Base-by-base conservation (phyloP, 1,140 invertebrate genomes). In the Orchesella cincta region DNA sequence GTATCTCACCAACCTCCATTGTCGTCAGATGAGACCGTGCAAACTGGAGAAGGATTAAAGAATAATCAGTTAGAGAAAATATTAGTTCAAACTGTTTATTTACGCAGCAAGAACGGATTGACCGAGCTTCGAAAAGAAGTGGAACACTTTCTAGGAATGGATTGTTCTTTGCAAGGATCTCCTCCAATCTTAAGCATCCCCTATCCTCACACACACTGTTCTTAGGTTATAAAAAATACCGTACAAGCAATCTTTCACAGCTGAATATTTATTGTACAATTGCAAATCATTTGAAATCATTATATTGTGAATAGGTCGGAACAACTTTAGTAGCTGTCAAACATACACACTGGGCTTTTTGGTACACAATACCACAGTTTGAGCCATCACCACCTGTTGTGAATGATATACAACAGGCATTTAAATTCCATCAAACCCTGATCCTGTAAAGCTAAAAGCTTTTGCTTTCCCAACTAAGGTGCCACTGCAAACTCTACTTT, bases 41-140 rank as follows among this genome's bases (percentile, higher is more conserved):
- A 78, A 76, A 78, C 79, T 28, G 62, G 36, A 8, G 75, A 82
- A 76, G 79, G 78, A 5, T 52, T 82, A 2, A 78, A 72, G 57
- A 75, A 54, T 16, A 80, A 80, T 74, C 81, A 82, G n/a, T 46
- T 77, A 52, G 67, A 81, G 57, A 82, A 76, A 74, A 87, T 98
- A 62, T 87, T 99, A n/a, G 95, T 98, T n/a, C 94, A 98, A 83
- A 98, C 96, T 0, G 96, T 98, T 83, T 96, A 98, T 85, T 92
- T 98, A 33, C 88, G 97, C 76, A 96, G 95, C 0, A 89, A 92
- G 73, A 92, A 91, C 80, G 88, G 94, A 26, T 87, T 98, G 5
- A 88, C 88, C 36, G 93, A 96, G 83, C 88, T 97, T n/a, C 93
- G 93, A 85, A 90, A 93, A 78, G 91, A 94, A 83, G 84, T 95